Base-by-base conservation (phyloP, 1,140 invertebrate genomes). In the Eurytemora carolleeae region DNA sequence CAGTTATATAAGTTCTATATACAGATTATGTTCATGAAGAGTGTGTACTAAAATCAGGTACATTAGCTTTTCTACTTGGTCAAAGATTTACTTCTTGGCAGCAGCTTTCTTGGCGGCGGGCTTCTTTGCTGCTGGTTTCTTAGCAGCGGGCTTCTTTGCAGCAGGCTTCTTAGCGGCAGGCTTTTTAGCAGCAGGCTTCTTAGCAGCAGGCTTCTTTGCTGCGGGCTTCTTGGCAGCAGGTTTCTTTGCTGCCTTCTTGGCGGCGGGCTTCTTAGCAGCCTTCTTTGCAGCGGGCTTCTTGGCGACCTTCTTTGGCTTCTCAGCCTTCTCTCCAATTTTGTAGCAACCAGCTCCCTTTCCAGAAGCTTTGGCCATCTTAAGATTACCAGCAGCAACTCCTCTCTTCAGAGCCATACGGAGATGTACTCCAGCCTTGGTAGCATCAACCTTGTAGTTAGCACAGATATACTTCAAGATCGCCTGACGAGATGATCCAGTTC, bases 401-500 rank as follows among this genome's bases (percentile, higher is more conserved):
- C 65, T 52, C 59, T 69, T 70, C 23, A 70, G 64, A 25, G 67
- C 67, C n/a, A n/a, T n/a, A n/a, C n/a, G n/a, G n/a, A n/a, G n/a
- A n/a, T n/a, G n/a, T n/a, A n/a, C n/a, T n/a, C n/a, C n/a, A n/a
- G n/a, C n/a, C 24, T 62, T 52, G 58, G 70, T 67, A 24, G 63
- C 58, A 16, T 68, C 68, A 18, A 70, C 62, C 7, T 66, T 67
- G 66, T 66, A 69, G 44, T 70, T 69, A 7, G 65, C 64, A 12
- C 64, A 53, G 58, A 70, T 70, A 61, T 69, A 70, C 62, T 70
- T 70, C 24, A 64, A 57, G 58, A 70, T 69, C 16, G 68, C 67
- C 54, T 69, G 68, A 16, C 67, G 61, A 16, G 69, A 71, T 2
- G 69, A 69, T 18, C 69, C 69, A 15, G 44, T 66, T 57, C 67